phyloP scores from a whole-genome alignment of 1,140 invertebrate genomes.

The Caenorhabditis brenneri region DNA sequence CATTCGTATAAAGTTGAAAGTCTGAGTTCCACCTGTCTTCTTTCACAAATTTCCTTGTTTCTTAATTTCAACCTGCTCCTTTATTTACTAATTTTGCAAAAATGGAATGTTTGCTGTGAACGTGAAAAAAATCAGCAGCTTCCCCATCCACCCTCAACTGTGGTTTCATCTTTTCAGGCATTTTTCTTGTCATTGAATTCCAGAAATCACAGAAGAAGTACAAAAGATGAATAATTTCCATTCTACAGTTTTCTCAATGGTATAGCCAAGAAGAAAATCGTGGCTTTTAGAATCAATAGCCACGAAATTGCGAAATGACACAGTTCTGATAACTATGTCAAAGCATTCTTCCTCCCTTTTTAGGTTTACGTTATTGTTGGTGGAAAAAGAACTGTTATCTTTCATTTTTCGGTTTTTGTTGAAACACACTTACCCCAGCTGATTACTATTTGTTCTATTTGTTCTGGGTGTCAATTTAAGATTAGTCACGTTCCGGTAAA shows the following conservation, averaged over 20 bases:
- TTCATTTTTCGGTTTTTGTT: slow-evolving; percentile 31
- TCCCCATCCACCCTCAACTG: not conserved
- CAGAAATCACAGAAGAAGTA: too few species aligned
- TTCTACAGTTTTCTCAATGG: too few species aligned
- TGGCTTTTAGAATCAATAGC: not conserved
- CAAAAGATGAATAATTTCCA: too few species aligned
- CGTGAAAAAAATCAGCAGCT: not conserved
- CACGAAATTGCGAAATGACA: not conserved
- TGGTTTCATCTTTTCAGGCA: not conserved
- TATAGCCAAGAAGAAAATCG: too few species aligned
- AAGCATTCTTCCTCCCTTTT: not conserved
- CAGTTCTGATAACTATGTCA: not conserved
- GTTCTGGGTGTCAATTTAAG: slow-evolving; percentile 31
- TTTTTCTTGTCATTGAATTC: too few species aligned
- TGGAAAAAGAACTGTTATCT: slow-evolving; percentile 21
- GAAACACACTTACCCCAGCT: slow-evolving; percentile 38
- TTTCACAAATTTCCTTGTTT: slow-evolving; percentile 4
- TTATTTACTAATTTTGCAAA: slow-evolving; percentile 11
- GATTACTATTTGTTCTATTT: slow-evolving; percentile 25
- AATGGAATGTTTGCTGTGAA: not conserved
- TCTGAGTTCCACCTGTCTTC: not conserved
- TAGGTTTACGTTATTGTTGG: slow-evolving; percentile 21
- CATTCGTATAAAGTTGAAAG: not conserved
- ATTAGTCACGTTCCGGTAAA: slow-evolving; percentile 39
- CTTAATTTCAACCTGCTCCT: slow-evolving; percentile 13